Evolutionary conservation across 2,797 vertebrate species (phyloP), one percentile per base, ranked within the genome.

Genomic region (Pygocentrus nattereri): DNA sequence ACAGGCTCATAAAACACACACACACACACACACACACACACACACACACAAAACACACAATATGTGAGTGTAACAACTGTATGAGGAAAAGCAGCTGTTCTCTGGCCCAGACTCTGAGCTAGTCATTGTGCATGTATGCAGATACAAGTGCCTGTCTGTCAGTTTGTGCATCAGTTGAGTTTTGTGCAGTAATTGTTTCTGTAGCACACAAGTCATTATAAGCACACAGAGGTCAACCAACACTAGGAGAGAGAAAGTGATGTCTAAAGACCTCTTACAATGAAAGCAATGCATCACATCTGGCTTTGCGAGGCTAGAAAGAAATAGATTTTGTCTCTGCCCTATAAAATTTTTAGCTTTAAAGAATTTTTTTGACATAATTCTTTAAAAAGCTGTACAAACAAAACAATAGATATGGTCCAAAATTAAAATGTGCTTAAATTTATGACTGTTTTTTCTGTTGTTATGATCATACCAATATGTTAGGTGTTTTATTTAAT

Each of bases 1-100:
- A 94, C 88, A 88, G 84, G 90, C 87, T 87, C 83, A 87, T 91
- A 92, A 90, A 93, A 85, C 59, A 85, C 71, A 84, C 81, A 78
- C 59, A 77, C 73, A 85, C 52, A 80, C 25, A 73, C 56, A 76
- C 19, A 58, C 11, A 65, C 19, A 83, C 31, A 59, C 23, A 59
- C 56, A 75, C 64, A 78, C 23, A 65, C 68, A 78, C 58, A 82
- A n/a, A n/a, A 74, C 6, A 78, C 58, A 82, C 75, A 81, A 81
- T 81, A 79, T 85, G 76, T 58, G 71, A 75, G 58, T 86, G 69
- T 65, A 85, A 81, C 81, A 80, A 72, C 79, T 87, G 75, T 82
- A 79, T 84, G 72, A 68, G 76, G 62, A 86, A 79, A 69, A 31
- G 58, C 7, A 23, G 52, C 56, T 84, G 68, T 77, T 49, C 76